Conservation (phyloP, 2,888 invertebrate species). For the Conchocele bisecta region DNA sequence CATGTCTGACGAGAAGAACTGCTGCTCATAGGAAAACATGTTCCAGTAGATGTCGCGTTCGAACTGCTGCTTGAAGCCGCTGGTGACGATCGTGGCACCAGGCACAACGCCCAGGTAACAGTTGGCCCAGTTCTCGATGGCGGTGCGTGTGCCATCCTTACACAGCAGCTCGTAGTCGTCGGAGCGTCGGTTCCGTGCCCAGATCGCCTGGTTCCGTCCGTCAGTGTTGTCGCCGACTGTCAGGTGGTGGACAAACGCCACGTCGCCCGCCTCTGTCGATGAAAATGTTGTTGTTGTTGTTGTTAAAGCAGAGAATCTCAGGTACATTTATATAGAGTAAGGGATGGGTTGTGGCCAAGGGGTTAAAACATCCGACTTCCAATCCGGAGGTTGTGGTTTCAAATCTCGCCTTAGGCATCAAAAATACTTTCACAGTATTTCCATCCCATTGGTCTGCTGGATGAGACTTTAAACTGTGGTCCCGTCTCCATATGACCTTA, state of each 20-base stretch:
- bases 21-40: constrained; percentile 96
- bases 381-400: no score
- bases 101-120: constrained; percentile 96
- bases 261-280: constrained; percentile 90
- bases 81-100: constrained; percentile 94
- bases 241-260: constrained; percentile 97
- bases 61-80: constrained; percentile 89
- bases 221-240: constrained; percentile 96
- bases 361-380: no score
- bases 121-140: constrained; percentile 90
- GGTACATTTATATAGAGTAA: no score
- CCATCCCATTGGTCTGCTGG: no score
- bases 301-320: no score
- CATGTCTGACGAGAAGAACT: constrained; percentile 93
- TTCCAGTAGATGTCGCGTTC: constrained; percentile 94
- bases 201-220: constrained; percentile 94
- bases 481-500: no score
- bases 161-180: constrained; percentile 97
- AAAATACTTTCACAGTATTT: no score
- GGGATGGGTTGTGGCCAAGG: no score
- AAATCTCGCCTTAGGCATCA: no score
- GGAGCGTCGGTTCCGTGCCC: constrained; percentile 94
- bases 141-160: constrained; percentile 93
- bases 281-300: no score
- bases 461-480: no score